phyloP scores from a whole-genome alignment of 2,888 invertebrate species.

The Busseola fusca region DNA sequence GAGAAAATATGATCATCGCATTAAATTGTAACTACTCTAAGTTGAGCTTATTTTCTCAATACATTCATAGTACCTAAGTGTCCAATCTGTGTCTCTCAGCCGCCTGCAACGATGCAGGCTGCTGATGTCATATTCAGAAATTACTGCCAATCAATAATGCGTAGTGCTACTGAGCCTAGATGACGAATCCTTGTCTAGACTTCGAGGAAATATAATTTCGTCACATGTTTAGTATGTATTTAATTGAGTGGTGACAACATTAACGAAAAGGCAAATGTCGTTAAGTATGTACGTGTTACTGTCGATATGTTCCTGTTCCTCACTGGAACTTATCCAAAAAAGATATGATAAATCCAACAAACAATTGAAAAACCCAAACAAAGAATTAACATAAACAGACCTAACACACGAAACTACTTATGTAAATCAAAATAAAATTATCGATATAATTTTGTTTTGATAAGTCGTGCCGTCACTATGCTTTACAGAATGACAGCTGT shows the following conservation, averaged over 20 bases:
- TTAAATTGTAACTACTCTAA: too few relatives aligned
- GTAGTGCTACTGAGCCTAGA: slow-evolving; percentile 35
- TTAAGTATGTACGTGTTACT: not conserved
- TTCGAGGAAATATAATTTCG: slow-evolving; percentile 35
- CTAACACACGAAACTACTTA: not conserved
- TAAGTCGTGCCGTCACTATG: not conserved
- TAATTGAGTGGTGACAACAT: slow-evolving; percentile 32
- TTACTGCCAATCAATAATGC: slow-evolving; percentile 20
- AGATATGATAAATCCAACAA: not conserved
- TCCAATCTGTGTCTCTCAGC: not conserved
- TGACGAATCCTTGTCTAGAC: slow-evolving; percentile 38
- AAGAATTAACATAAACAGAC: not conserved
- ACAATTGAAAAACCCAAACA: not conserved
- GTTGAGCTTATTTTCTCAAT: too few relatives aligned
- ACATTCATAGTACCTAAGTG: too few relatives aligned
- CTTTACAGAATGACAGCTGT: not conserved
- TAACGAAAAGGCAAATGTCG: slow-evolving; percentile 34
- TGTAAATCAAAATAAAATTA: not conserved
- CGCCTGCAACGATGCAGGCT: not conserved
- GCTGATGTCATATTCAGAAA: not conserved
- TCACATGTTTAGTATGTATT: slow-evolving; percentile 41
- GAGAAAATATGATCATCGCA: too few relatives aligned
- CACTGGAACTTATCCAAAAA: not conserved
- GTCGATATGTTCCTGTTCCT: too few relatives aligned
- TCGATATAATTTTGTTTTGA: not conserved